A percentile compares a stretch with the other conserved stretches of the same genome.
Conservation (phyloP, 2,888 invertebrate genomes). For the Ochropacha duplaris region DNA sequence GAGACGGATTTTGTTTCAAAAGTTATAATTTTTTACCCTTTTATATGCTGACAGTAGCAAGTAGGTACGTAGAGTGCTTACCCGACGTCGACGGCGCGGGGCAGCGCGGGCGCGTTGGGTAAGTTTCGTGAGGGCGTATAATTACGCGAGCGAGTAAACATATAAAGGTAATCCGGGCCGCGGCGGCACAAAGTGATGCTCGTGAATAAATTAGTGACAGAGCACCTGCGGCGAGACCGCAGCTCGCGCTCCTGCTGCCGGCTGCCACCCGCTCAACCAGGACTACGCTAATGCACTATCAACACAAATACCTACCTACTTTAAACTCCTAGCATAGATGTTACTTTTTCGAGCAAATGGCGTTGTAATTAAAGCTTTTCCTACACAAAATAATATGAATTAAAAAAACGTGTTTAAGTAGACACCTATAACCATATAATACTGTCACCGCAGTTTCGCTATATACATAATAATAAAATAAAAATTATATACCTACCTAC, state of each 20-base stretch:
- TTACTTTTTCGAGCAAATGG: not conserved
- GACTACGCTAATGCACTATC: conserved; percentile 33
- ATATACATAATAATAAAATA: not conserved
- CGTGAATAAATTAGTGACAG: conserved; percentile 74
- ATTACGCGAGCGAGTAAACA: conserved; percentile 81
- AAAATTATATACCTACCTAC: not conserved
- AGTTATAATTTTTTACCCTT: too few species aligned
- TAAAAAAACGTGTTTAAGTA: too few species aligned
- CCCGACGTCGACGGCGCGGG: not conserved
- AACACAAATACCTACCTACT: not conserved
- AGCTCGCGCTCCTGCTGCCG: conserved; percentile 31
- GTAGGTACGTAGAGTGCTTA: not conserved
- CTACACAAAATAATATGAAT: too few species aligned
- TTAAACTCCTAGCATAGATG: not conserved
- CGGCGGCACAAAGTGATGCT: conserved; percentile 80
- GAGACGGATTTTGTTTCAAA: too few species aligned
- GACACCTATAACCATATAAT: too few species aligned
- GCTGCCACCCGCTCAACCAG: conserved; percentile 31
- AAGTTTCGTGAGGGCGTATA: conserved; percentile 80
- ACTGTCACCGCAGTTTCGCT: too few species aligned
- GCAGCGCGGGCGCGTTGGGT: conserved; percentile 23
- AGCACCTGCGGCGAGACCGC: conserved; percentile 75
- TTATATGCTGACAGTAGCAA: not conserved
- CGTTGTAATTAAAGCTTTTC: not conserved
- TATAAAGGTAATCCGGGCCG: conserved; percentile 81